These are phyloP conservation scores for Thera britannica DNA, from an alignment of 2,888 invertebrate genomes.

Conservation along the genomic window DNA sequence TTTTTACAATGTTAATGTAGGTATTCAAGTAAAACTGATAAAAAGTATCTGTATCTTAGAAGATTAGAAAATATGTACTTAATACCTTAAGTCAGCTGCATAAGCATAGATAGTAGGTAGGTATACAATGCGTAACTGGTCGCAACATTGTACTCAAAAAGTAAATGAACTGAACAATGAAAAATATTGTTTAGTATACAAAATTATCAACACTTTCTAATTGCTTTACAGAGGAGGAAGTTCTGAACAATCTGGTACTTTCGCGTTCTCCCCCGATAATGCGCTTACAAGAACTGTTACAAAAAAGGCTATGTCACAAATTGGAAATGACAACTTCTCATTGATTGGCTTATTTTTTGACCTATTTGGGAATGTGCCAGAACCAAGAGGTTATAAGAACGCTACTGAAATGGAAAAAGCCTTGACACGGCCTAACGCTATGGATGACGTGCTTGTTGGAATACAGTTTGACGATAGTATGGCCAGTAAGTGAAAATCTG, in stretches of 20 bases:
- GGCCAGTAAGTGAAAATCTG: constrained; percentile 64
- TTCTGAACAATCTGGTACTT: constrained; percentile 59
- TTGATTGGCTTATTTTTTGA: constrained; percentile 52
- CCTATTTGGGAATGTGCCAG: constrained; percentile 66
- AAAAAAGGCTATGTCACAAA: constrained; percentile 65
- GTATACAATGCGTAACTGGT: no score
- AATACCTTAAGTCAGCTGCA: no score
- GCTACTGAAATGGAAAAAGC: constrained; percentile 67
- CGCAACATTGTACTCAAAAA: no score
- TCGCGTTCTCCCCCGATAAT: constrained; percentile 78
- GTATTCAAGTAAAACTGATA: no score
- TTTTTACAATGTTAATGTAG: no score
- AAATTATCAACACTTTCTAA: no score
- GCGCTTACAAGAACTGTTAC: constrained; percentile 68
- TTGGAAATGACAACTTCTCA: constrained; percentile 67
- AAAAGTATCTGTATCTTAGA: no score
- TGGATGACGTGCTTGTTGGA: constrained; percentile 73
- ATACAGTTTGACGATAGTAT: constrained; percentile 76
- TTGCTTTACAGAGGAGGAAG: constrained; percentile 57
- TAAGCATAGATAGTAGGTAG: no score
- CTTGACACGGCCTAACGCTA: constrained; percentile 73
- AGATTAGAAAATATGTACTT: no score
- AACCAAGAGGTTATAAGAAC: constrained; percentile 70
- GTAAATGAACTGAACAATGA: no score
- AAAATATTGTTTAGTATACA: no score